Percentiles rank a stretch among this genome's conserved stretches.
phyloP scores from a whole-genome alignment of 92 coral and sea anemone species.

The Pocillopora meandrina region DNA sequence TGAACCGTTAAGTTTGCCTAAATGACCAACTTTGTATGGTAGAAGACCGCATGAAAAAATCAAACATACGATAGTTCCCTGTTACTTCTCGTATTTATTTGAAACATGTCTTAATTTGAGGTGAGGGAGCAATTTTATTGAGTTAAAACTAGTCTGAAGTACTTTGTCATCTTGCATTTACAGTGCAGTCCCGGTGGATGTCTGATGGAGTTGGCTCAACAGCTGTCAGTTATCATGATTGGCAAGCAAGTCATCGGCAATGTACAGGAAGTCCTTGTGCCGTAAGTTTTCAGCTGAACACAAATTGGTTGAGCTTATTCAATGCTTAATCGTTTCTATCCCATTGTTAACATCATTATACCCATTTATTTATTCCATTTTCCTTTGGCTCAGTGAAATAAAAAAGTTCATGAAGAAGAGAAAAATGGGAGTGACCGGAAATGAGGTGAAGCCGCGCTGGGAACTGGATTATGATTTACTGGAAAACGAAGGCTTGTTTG shows the following conservation, averaged over 20 bases:
- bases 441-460: conserved; percentile 92
- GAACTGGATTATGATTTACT: conserved; percentile 90
- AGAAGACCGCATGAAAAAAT: too few relatives aligned
- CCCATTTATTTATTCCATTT: not conserved
- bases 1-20: too few relatives aligned
- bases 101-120: not conserved
- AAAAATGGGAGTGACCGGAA: conserved; percentile 69
- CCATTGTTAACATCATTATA: too few relatives aligned
- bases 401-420: conserved; percentile 82
- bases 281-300: conserved; percentile 67
- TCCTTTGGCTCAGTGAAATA: conserved; percentile 57
- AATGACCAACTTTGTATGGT: too few relatives aligned
- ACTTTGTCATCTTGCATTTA: not conserved
- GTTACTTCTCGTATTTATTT: not conserved
- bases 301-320: not conserved
- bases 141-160: not conserved
- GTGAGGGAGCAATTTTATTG: not conserved
- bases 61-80: not conserved
- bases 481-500: conserved; percentile 95
- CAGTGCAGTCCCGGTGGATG: conserved; percentile 99
- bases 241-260: conserved; percentile 98
- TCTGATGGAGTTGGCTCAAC: conserved; percentile 97
- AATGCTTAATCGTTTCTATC: not conserved
- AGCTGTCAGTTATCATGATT: conserved; percentile 91
- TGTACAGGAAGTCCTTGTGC: conserved; percentile 91